Evolutionary conservation across 1,140 invertebrate genomes (phyloP), one percentile per base, ranked within the genome.

Genomic region (Calliphora vicina): DNA sequence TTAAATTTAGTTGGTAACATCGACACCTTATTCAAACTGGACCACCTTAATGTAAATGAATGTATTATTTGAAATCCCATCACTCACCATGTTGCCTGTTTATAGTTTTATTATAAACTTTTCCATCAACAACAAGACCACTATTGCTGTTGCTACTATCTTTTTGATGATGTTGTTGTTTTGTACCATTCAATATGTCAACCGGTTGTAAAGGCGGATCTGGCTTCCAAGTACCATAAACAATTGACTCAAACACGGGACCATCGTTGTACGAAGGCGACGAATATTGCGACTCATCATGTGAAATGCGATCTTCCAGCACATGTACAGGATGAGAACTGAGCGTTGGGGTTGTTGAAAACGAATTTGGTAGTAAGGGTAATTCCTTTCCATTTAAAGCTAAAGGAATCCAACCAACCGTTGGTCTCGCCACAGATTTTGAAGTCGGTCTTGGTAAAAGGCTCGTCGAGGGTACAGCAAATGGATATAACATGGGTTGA

Each of bases 221-320:
- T 17, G 87, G 86, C 78, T 89, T 89, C 88, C 88, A 89, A 72
- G 88, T 88, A 45, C 88, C 88, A 82, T 89, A 89, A 2, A 89
- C 86, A 26, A 89, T 87, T 0, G 85, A 80, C 20, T 88, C 87
- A 35, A 85, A 83, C 23, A 73, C 15, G 5, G 57, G 12, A 85
- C 71, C 5, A 13, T 80, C 15, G 43, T 84, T 17, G 73, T 73
- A 23, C 27, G 42, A 26, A 57, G 74, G 25, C 13, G 71, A 8
- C 23, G 50, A 26, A 50, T 73, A 26, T 6, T 27, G 43, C 57
- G 5, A 43, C 29, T 23, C 23, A 45, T 35, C n/a, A 10, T 23
- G 12, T 80, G 76, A 61, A 27, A 83, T 83, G 17, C 82, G 76
- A 71, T 83, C 82, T 42, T 83, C 74, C 23, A 83, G 12, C 23